Base-by-base conservation (phyloP, 2,888 invertebrate genomes). In the Nyleta sp. region DNA sequence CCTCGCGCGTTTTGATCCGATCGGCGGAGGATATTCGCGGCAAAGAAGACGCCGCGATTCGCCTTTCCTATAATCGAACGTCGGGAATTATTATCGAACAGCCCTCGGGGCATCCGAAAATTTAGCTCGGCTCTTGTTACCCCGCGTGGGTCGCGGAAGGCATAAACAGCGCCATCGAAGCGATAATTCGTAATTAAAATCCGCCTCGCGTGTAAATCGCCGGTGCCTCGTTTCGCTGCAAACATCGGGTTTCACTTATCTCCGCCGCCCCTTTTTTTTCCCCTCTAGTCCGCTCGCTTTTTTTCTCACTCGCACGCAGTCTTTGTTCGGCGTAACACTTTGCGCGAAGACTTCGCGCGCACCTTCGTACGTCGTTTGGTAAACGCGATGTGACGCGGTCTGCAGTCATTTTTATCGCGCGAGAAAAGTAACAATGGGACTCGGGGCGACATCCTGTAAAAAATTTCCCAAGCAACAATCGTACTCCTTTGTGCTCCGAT, bases 381-480 rank as follows among this genome's bases (percentile, higher is more conserved):
- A 65, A 70, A 60, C 76, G 71, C 71, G 65, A 71, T 53, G 64
- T 77, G 76, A 71, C 76, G 76, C 76, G 64, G 65, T 77, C 76
- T 76, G 52, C 57, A 11, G 40, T 24, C 64, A 62, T 76, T 77
- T 77, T 77, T 71, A 77, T 71, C 76, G 71, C 71, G 38, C 70
- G 59, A 60, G 71, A 59, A 77, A 65, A 64, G 76, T 46, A 77
- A 67, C 71, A 77, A 77, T 71, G 64, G 65, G 77, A 72, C 57
- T 72, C 72, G 74, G 60, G 60, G 65, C 71, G 71, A 71, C 72
- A 77, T 77, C 77, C 77, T 77, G 77, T 67, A 72, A 77, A 77
- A 77, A 77, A 77, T 72, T 77, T 77, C 72, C 71, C 77, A 71
- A 71, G 77, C 77, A 77, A 77, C 77, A 77, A 77, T 77, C 77